Percentiles rank a stretch among this genome's conserved stretches.
Evolutionary conservation across 2,113 vertebrate genomes (phyloP).

Genomic region (Leptobrachium ailaonicum): DNA sequence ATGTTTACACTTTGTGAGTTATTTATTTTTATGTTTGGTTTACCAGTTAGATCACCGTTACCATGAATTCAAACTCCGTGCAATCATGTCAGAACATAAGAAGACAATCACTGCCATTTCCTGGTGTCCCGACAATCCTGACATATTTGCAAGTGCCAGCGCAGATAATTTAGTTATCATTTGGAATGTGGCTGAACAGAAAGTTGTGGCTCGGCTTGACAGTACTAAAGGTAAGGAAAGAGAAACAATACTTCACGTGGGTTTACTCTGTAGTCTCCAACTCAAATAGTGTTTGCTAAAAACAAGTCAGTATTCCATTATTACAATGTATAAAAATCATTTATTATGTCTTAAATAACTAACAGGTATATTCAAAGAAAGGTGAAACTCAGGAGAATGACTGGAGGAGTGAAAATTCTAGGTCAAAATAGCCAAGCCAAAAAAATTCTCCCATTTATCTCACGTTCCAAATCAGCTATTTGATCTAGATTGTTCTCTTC

Average conservation of each 20-base stretch:
- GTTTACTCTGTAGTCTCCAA: no score
- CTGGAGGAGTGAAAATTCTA: no score
- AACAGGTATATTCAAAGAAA: no score
- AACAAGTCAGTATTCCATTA: no score
- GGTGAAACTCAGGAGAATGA: no score
- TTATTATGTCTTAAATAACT: no score
- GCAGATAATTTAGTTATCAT: constrained; percentile 89
- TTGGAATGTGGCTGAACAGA: constrained; percentile 94
- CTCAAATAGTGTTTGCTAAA: no score
- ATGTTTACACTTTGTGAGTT: neutral
- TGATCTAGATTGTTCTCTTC: no score
- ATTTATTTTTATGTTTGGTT: neutral
- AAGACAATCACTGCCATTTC: constrained; percentile 97
- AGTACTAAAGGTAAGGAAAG: constrained; percentile 84
- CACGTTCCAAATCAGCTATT: no score
- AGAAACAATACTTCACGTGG: neutral
- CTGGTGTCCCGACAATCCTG: constrained; percentile 92
- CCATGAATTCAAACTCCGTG: constrained; percentile 90
- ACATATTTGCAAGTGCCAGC: constrained; percentile 89
- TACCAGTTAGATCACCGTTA: constrained; percentile 88
- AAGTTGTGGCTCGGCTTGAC: constrained; percentile 83
- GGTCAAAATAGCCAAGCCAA: no score
- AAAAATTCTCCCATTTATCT: no score
- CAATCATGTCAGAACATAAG: constrained; percentile 98
- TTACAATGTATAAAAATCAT: neutral